Conservation (phyloP, 1,140 invertebrate species). For the Drosophila simulans region DNA sequence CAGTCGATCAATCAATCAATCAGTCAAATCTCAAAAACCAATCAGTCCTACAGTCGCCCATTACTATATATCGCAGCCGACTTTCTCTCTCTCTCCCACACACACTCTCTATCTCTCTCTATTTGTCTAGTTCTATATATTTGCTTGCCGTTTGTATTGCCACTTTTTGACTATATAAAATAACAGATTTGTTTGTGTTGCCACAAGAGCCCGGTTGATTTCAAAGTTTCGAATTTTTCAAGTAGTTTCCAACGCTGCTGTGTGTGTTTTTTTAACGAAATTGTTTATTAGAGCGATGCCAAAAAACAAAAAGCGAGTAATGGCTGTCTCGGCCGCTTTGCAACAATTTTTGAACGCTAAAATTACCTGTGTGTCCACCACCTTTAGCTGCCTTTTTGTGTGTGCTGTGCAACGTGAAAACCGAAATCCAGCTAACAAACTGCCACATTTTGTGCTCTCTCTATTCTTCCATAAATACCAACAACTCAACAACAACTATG, state of each 20-base stretch:
- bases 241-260: constrained; percentile 60
- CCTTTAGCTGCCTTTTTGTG: constrained; percentile 49
- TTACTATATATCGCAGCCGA: constrained; percentile 73
- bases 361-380: constrained; percentile 41
- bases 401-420: constrained; percentile 48
- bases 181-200: constrained; percentile 54
- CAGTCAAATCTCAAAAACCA: constrained; percentile 57
- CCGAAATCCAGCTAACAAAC: constrained; percentile 43
- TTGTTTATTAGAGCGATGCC: constrained; percentile 61
- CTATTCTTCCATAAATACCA: constrained; percentile 33
- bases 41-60: constrained; percentile 77
- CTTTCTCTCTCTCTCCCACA: constrained; percentile 24
- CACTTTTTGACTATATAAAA: constrained; percentile 64
- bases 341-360: constrained; percentile 59
- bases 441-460: constrained; percentile 58
- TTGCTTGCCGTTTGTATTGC: constrained; percentile 69
- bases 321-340: constrained; percentile 56
- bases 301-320: constrained; percentile 18
- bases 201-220: constrained; percentile 29
- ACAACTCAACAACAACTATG: constrained; percentile 38
- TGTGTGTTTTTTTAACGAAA: constrained; percentile 45
- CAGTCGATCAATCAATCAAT: constrained; percentile 48
- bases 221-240: constrained; percentile 54
- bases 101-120: constrained; percentile 20
- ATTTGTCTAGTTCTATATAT: constrained; percentile 47